phyloP scores from a whole-genome alignment of 2,888 invertebrate genomes.

The Dasysyrphus albostriatus region DNA sequence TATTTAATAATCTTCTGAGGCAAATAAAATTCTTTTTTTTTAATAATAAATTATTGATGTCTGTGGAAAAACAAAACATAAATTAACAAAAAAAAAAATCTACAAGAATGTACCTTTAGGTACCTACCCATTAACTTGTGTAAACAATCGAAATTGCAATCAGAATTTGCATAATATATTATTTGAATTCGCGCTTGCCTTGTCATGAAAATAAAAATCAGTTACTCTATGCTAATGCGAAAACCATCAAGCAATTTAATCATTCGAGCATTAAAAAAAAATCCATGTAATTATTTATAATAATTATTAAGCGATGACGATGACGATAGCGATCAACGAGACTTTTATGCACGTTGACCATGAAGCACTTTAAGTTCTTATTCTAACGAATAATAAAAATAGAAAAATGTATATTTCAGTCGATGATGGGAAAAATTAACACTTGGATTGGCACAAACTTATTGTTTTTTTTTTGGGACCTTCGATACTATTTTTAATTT shows the following conservation, averaged over 20 bases:
- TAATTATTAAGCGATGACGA: constrained; percentile 42
- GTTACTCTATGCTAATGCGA: constrained; percentile 56
- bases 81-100: constrained; percentile 20
- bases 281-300: constrained; percentile 44
- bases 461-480: background rate
- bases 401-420: constrained; percentile 8
- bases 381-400: background rate
- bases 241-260: constrained; percentile 47
- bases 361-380: constrained; percentile 16
- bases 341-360: constrained; percentile 8
- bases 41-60: background rate
- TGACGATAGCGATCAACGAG: constrained; percentile 1
- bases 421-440: background rate
- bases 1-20: background rate
- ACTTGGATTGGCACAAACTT: background rate
- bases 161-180: constrained; percentile 50
- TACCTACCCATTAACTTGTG: background rate
- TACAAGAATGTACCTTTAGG: background rate
- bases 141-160: constrained; percentile 56
- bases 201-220: constrained; percentile 23
- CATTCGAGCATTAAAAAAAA: constrained; percentile 40
- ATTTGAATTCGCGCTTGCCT: constrained; percentile 36
- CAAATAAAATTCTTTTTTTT: background rate
- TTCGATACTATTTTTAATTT: background rate
- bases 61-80: constrained; percentile 31